Percentiles rank a stretch among this genome's conserved stretches.
These are phyloP conservation scores for Engraulis encrasicolus DNA, from an alignment of 2,113 vertebrate species.

Conservation along the genomic window DNA sequence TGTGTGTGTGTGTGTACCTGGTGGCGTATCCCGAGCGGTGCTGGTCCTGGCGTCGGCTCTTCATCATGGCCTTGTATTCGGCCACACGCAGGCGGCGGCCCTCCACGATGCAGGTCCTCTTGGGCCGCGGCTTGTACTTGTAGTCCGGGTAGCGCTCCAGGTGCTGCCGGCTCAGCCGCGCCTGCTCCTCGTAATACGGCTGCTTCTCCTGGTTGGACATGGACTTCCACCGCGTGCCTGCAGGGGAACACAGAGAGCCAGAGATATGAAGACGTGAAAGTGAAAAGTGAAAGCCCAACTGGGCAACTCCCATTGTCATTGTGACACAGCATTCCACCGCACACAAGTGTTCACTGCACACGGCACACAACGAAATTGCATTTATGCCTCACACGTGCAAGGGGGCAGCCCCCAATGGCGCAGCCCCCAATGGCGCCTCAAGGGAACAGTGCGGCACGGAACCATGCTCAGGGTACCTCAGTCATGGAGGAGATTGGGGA, in stretches of 20 bases:
- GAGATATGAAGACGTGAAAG: too few species aligned
- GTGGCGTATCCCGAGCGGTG: constrained; percentile 78
- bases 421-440: too few species aligned
- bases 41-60: constrained; percentile 92
- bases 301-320: too few species aligned
- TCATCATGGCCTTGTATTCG: constrained; percentile 99
- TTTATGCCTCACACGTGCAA: too few species aligned
- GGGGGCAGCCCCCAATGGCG: too few species aligned
- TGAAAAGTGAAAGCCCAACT: too few species aligned
- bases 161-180: constrained; percentile 93
- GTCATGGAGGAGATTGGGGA: too few species aligned
- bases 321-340: too few species aligned
- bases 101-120: constrained; percentile 97
- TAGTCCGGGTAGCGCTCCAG: constrained; percentile 97
- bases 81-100: constrained; percentile 91
- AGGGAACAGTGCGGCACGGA: too few species aligned
- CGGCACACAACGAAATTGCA: too few species aligned
- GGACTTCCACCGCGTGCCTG: constrained; percentile 95
- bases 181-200: constrained; percentile 97
- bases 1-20: constrained; percentile 74
- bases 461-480: too few species aligned
- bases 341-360: too few species aligned
- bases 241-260: not conserved
- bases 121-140: constrained; percentile 96
- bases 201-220: constrained; percentile 99